phyloP scores from a whole-genome alignment of 2,797 vertebrate genomes.

The Clarias pachynema region DNA sequence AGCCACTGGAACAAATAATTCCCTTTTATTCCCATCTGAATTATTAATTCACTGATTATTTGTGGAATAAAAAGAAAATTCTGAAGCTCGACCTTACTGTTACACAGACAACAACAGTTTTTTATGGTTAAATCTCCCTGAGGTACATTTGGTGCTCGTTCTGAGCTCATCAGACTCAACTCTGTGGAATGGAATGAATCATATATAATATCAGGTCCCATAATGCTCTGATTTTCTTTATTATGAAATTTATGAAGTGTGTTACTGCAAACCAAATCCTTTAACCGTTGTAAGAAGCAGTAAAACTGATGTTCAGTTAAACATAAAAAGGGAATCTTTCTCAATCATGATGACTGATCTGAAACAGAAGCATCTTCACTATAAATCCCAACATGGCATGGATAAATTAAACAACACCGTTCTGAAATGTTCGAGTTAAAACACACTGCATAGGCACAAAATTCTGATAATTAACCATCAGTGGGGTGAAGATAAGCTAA shows the following conservation, averaged over 20 bases:
- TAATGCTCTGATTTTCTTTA: neutral
- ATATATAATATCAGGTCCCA: neutral
- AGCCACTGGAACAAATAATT: slow-evolving; percentile 1
- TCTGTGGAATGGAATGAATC: slow-evolving; percentile 33
- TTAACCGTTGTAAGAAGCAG: neutral
- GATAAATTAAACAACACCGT: neutral
- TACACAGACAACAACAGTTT: slow-evolving; percentile 4
- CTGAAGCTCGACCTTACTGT: neutral
- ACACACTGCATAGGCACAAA: neutral
- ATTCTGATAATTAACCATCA: neutral
- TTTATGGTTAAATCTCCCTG: slow-evolving; percentile 36
- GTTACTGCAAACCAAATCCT: neutral
- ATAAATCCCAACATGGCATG: neutral
- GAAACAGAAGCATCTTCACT: neutral
- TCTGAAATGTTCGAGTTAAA: slow-evolving; percentile 42
- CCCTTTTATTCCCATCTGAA: slow-evolving; percentile 42
- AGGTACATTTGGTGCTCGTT: slow-evolving; percentile 26
- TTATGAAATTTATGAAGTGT: neutral
- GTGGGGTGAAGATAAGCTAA: slow-evolving; percentile 20
- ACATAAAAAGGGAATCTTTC: slow-evolving; percentile 1
- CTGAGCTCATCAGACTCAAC: neutral
- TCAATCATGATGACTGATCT: neutral
- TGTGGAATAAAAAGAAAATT: neutral
- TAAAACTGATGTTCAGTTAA: neutral
- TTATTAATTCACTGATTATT: neutral